phyloP scores from a whole-genome alignment of 2,113 vertebrate genomes.

The Nesoenas mayeri region DNA sequence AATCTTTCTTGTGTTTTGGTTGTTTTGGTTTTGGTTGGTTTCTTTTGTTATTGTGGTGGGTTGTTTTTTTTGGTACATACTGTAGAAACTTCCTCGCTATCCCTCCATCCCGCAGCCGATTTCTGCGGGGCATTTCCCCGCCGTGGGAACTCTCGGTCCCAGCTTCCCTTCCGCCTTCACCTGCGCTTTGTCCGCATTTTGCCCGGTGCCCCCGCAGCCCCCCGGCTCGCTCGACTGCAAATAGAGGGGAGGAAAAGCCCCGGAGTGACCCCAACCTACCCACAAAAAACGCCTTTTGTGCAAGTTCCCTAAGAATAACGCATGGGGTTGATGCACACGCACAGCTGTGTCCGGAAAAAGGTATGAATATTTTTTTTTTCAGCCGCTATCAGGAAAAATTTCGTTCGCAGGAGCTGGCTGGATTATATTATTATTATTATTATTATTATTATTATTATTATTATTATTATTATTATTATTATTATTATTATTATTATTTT shows the following conservation, averaged over 20 bases:
- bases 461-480: not conserved
- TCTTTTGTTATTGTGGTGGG: too few species aligned
- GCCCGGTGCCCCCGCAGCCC: not conserved
- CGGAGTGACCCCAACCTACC: not conserved
- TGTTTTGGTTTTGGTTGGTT: too few species aligned
- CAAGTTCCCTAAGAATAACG: not conserved
- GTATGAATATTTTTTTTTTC: not conserved
- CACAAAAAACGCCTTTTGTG: not conserved
- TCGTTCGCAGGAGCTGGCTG: not conserved
- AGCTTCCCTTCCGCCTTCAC: not conserved
- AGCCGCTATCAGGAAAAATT: not conserved
- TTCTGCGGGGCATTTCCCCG: not conserved
- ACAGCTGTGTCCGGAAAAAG: not conserved
- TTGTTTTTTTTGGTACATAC: not conserved
- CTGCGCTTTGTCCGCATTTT: constrained; percentile 55
- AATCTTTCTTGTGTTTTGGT: not conserved
- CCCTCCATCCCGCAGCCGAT: not conserved
- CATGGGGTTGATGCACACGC: not conserved
- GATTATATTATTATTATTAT: not conserved
- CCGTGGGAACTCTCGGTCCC: not conserved
- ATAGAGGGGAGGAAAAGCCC: not conserved
- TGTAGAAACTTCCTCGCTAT: not conserved
- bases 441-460: not conserved
- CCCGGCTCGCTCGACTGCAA: not conserved
- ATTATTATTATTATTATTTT: not conserved